These are phyloP conservation scores for Aricia artaxerxes DNA, from an alignment of 2,888 invertebrate species.

Conservation along the genomic window DNA sequence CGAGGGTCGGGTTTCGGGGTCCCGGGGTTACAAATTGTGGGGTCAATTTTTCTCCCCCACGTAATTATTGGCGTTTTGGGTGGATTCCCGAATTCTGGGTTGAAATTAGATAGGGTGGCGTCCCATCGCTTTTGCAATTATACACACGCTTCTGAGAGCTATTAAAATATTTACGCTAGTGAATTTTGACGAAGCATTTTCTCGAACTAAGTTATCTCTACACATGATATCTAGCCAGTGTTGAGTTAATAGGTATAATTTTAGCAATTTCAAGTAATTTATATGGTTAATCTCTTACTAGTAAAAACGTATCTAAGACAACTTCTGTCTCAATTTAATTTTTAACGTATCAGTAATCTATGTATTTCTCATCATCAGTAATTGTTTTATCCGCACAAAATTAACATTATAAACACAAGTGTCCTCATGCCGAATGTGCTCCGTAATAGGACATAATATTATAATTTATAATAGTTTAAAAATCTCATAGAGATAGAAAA, in stretches of 20 bases:
- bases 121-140: conserved; percentile 13
- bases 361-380: too few relatives aligned
- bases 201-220: not conserved
- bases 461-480: too few relatives aligned
- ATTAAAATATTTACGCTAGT: not conserved
- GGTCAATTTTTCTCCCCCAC: conserved; percentile 60
- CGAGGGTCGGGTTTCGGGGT: conserved; percentile 32
- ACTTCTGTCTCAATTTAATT: too few relatives aligned
- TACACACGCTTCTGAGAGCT: conserved; percentile 34
- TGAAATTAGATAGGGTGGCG: conserved; percentile 48
- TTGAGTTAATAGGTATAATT: not conserved
- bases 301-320: not conserved
- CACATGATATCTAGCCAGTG: not conserved
- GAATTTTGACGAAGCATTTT: not conserved
- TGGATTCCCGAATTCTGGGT: conserved; percentile 58
- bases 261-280: not conserved
- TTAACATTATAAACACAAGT: too few relatives aligned
- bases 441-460: too few relatives aligned
- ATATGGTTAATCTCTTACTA: not conserved
- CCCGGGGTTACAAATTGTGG: conserved; percentile 47
- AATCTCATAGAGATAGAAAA: too few relatives aligned
- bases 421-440: too few relatives aligned
- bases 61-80: conserved; percentile 66
- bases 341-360: too few relatives aligned
- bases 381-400: too few relatives aligned